Percentiles rank a stretch among this genome's conserved stretches.
Conservation (phyloP, 2,113 vertebrate genomes). For the Geococcyx californianus region DNA sequence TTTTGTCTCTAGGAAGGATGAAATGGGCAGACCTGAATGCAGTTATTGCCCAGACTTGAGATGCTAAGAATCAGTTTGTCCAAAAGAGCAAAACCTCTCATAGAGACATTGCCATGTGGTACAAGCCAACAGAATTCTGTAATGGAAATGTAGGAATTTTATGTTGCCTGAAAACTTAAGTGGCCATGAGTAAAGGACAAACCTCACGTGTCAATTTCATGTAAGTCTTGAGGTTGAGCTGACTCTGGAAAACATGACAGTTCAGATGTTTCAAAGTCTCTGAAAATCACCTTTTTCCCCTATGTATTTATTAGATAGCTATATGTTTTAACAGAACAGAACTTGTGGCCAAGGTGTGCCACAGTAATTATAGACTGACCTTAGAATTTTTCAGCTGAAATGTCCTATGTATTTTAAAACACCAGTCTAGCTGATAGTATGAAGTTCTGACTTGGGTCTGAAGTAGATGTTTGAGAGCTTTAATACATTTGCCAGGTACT, state of each 20-base stretch:
- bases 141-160: neutral
- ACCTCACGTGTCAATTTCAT: neutral
- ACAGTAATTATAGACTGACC: neutral
- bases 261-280: neutral
- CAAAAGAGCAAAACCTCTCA: neutral
- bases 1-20: neutral
- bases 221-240: neutral
- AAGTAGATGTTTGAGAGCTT: neutral
- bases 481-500: neutral
- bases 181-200: neutral
- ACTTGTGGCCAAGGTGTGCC: neutral
- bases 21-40: neutral
- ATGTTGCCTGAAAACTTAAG: neutral
- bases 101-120: neutral
- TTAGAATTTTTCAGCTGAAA: neutral
- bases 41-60: neutral
- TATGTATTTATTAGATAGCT: neutral
- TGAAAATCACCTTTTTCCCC: neutral
- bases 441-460: neutral
- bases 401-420: neutral
- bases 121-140: neutral
- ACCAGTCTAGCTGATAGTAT: neutral
- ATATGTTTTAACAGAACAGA: neutral
- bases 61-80: neutral
- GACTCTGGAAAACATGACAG: neutral